Percentiles rank a stretch among this genome's conserved stretches.
phyloP scores from a whole-genome alignment of 2,888 invertebrate species.

The Papilio protenor region DNA sequence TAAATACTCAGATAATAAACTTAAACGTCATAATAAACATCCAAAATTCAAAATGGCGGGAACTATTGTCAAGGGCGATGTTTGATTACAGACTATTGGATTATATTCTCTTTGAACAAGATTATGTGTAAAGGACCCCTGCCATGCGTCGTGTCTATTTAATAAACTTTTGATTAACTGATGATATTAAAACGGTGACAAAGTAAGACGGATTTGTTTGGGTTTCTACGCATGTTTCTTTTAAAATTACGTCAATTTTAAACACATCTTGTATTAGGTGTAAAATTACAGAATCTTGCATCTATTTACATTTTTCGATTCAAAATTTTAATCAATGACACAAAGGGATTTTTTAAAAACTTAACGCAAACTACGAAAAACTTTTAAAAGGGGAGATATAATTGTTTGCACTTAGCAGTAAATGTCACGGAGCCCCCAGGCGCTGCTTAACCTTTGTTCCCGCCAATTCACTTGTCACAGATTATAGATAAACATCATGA shows the following conservation, averaged over 20 bases:
- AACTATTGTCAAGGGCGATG: conserved; percentile 37
- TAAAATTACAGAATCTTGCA: background rate
- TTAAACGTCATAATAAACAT: conserved; percentile 25
- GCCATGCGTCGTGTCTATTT: conserved; percentile 14
- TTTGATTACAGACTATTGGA: conserved; percentile 39
- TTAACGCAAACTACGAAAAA: background rate
- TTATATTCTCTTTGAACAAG: conserved; percentile 37
- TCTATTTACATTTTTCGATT: too few relatives aligned
- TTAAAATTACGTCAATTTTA: background rate
- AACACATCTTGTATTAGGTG: background rate
- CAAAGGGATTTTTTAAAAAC: background rate
- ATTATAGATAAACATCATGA: conserved; percentile 41
- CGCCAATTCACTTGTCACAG: conserved; percentile 44
- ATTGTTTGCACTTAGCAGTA: conserved; percentile 41
- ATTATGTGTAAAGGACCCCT: conserved; percentile 23
- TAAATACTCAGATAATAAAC: conserved; percentile 4
- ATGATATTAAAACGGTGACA: background rate
- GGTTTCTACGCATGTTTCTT: background rate
- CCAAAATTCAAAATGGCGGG: conserved; percentile 7
- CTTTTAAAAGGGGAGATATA: conserved; percentile 27
- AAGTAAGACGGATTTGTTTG: background rate
- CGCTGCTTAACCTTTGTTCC: conserved; percentile 48
- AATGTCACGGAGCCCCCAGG: conserved; percentile 48
- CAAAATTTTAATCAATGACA: too few relatives aligned
- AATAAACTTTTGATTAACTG: conserved; percentile 27